These are phyloP conservation scores for Meda fulgida DNA, from an alignment of 2,797 vertebrate species.

Conservation along the genomic window DNA sequence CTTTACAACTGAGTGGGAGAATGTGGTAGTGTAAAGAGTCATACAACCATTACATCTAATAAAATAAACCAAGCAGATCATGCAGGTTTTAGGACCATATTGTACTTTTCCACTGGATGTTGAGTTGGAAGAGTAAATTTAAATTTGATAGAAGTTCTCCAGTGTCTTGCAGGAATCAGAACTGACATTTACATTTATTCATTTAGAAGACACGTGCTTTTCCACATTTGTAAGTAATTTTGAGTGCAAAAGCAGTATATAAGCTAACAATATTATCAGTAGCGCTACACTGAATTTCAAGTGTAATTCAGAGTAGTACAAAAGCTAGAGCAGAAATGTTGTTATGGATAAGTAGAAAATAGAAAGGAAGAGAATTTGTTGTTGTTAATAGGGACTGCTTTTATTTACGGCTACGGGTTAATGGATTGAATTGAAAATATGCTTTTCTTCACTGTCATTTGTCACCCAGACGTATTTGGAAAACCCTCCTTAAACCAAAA, in stretches of 20 bases:
- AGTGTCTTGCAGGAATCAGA: neutral
- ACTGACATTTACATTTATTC: neutral
- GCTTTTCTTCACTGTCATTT: constrained; percentile 17
- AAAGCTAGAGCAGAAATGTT: neutral
- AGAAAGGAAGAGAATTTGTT: neutral
- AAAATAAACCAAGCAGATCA: constrained; percentile 19
- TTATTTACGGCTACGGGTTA: neutral
- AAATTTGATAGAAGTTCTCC: neutral
- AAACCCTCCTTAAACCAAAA: constrained; percentile 6
- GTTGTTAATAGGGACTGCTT: neutral
- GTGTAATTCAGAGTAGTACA: neutral
- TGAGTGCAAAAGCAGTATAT: neutral
- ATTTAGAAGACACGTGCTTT: neutral
- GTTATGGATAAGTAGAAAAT: constrained; percentile 1
- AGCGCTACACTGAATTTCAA: neutral
- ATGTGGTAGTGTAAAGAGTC: neutral
- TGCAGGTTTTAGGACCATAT: neutral
- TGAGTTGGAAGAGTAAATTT: neutral
- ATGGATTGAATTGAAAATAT: constrained; percentile 3
- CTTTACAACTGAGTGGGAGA: neutral
- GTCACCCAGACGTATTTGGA: constrained; percentile 10
- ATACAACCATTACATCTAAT: constrained; percentile 4
- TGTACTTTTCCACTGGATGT: neutral
- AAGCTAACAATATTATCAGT: neutral
- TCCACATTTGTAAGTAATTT: too few relatives aligned